A percentile compares a stretch with the other conserved stretches of the same genome.
Conservation (phyloP, 2,888 invertebrate species). For the Rhamphomyia laevipes region DNA sequence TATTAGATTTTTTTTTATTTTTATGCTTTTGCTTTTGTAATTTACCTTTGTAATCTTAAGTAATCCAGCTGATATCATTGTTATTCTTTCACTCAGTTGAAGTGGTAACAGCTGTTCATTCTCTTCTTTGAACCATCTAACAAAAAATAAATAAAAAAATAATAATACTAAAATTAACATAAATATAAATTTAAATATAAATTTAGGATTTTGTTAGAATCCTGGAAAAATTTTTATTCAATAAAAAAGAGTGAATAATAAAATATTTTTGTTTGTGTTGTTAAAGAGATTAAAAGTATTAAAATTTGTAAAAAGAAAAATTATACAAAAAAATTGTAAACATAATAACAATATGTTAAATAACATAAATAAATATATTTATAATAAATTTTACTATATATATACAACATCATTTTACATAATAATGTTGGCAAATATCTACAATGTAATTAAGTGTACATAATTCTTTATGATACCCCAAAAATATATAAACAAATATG, state of each 20-base stretch:
- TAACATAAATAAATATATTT: too few relatives aligned
- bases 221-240: too few relatives aligned
- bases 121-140: slow-evolving; percentile 64
- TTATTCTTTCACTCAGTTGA: slow-evolving; percentile 50
- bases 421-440: too few relatives aligned
- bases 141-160: slow-evolving; percentile 3
- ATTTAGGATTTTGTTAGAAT: background rate
- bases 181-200: background rate
- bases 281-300: too few relatives aligned
- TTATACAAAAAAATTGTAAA: too few relatives aligned
- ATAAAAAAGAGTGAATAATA: background rate
- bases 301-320: too few relatives aligned
- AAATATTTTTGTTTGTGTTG: background rate
- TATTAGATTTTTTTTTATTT: background rate
- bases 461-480: too few relatives aligned
- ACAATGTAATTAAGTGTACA: too few relatives aligned
- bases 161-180: slow-evolving; percentile 5
- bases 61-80: slow-evolving; percentile 49
- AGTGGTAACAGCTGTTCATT: slow-evolving; percentile 58
- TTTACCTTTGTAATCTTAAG: slow-evolving; percentile 51
- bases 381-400: too few relatives aligned
- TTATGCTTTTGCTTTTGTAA: background rate
- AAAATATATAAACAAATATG: too few relatives aligned
- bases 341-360: too few relatives aligned
- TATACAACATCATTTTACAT: too few relatives aligned